Percentiles rank a stretch among this genome's conserved stretches.
phyloP scores from a whole-genome alignment of 2,113 vertebrate genomes.

The Formicarius rufipectus region DNA sequence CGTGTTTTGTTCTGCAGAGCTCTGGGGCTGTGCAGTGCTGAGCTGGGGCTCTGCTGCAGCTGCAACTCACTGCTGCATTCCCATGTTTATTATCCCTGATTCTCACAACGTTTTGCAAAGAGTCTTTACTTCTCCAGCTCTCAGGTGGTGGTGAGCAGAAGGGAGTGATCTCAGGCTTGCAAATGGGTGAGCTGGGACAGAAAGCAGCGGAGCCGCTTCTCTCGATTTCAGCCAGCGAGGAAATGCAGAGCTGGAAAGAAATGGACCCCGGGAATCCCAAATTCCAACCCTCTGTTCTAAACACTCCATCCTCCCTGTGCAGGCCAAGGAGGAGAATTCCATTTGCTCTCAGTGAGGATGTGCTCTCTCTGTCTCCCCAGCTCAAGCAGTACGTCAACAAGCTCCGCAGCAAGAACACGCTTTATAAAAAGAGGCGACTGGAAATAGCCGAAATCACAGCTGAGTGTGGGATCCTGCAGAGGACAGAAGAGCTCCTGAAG shows the following conservation, averaged over 20 bases:
- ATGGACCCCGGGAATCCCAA: background rate
- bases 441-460: constrained; percentile 87
- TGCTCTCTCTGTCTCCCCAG: constrained; percentile 69
- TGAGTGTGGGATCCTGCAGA: constrained; percentile 90
- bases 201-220: background rate
- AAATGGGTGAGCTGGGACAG: background rate
- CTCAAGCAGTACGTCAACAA: constrained; percentile 90
- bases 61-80: background rate
- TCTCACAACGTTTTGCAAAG: background rate
- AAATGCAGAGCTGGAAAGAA: background rate
- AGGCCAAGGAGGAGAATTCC: background rate
- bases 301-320: background rate
- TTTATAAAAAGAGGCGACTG: constrained; percentile 89
- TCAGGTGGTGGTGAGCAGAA: background rate
- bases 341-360: background rate
- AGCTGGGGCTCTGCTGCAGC: background rate
- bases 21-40: background rate
- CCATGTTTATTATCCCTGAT: background rate
- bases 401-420: constrained; percentile 87
- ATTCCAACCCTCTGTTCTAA: background rate
- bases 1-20: background rate
- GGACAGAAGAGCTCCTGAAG: constrained; percentile 90
- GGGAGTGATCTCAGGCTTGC: background rate
- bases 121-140: background rate
- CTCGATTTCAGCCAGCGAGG: background rate